Evolutionary conservation across 2,113 vertebrate genomes (phyloP).

Genomic region (Notothenia rossii): DNA sequence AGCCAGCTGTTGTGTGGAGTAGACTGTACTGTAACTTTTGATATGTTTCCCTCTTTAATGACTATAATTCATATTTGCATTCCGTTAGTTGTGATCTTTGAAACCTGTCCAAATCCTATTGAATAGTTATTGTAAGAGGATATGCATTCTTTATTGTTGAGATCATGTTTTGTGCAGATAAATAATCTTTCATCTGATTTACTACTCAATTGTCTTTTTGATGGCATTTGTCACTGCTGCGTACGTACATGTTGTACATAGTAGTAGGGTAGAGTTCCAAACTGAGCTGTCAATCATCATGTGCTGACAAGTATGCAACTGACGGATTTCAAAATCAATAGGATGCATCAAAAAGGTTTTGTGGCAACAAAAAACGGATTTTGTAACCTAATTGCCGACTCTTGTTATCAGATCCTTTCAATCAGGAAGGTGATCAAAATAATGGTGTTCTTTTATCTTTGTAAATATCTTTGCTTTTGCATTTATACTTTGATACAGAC

Average conservation of each 20-base stretch:
- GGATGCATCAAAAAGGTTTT: constrained; percentile 3
- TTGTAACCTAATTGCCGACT: constrained; percentile 6
- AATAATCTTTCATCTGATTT: not conserved
- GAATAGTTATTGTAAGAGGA: not conserved
- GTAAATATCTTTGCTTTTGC: not conserved
- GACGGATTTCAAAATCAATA: constrained; percentile 27
- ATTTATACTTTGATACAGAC: not conserved
- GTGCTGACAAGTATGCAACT: constrained; percentile 4
- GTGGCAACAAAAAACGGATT: not conserved
- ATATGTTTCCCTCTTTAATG: too few relatives aligned
- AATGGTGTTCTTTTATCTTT: not conserved
- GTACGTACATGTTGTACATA: constrained; percentile 40
- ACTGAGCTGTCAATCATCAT: constrained; percentile 10
- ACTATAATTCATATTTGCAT: not conserved
- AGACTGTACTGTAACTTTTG: not conserved
- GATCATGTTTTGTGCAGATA: not conserved
- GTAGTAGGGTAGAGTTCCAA: constrained; percentile 15
- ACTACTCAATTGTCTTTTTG: not conserved
- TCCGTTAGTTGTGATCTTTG: not conserved
- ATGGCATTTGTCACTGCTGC: constrained; percentile 26
- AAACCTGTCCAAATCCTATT: not conserved
- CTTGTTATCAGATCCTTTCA: constrained; percentile 25
- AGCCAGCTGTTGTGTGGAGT: constrained; percentile 48
- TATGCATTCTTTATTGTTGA: not conserved
- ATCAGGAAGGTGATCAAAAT: not conserved